Base-by-base conservation (phyloP, 2,888 invertebrate species). In the Heteromyza rotundicornis region DNA sequence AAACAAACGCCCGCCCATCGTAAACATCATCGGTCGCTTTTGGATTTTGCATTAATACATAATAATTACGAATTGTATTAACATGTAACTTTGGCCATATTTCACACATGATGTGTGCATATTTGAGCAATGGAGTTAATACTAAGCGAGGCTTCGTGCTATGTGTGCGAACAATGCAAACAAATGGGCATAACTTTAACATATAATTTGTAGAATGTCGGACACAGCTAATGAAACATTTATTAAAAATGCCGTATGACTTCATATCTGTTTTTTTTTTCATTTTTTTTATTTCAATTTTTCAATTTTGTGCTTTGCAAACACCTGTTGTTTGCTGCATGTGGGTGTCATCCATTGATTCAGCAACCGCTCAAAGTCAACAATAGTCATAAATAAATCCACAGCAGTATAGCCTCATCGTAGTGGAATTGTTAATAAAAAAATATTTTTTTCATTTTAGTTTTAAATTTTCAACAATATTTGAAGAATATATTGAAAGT, bases 311-410 rank as follows among this genome's bases (percentile, higher is more conserved):
- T 7, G 19, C 47, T n/a, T 10, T 47, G 47, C 47, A n/a, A 47
- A 47, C 47, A 47, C 5, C 47, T 7, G 47, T 47, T 16, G 7
- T 7, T n/a, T n/a, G 19, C 19, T 47, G 47, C 47, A 47, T 47
- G 47, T 47, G 47, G 47, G 47, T 47, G 47, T 47, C 47, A 47
- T n/a, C 19, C 7, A n/a, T n/a, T n/a, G n/a, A n/a, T n/a, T n/a
- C n/a, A n/a, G n/a, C n/a, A n/a, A n/a, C n/a, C n/a, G n/a, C n/a
- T n/a, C n/a, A n/a, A n/a, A n/a, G n/a, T n/a, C n/a, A n/a, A n/a
- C n/a, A n/a, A n/a, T n/a, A n/a, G n/a, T n/a, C n/a, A n/a, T n/a
- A n/a, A n/a, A n/a, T n/a, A n/a, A n/a, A n/a, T n/a, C n/a, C n/a
- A n/a, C n/a, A n/a, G n/a, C n/a, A n/a, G n/a, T n/a, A n/a, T n/a